These are phyloP conservation scores for Thymallus thymallus DNA, from an alignment of 2,113 vertebrate genomes.

Conservation along the genomic window DNA sequence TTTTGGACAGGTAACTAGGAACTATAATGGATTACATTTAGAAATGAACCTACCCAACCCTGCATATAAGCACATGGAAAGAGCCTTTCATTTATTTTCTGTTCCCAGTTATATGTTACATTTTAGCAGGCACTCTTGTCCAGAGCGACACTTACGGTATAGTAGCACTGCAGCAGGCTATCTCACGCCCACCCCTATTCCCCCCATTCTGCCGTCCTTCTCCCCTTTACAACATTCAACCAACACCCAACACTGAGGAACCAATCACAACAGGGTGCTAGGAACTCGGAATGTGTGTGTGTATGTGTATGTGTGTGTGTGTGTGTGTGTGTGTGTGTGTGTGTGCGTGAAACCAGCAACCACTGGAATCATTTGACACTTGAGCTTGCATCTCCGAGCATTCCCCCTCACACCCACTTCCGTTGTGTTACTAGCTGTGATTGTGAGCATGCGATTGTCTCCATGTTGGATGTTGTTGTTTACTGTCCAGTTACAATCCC, in stretches of 20 bases:
- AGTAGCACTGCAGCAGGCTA: slow-evolving; percentile 24
- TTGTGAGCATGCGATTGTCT: not conserved
- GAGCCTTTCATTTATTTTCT: not conserved
- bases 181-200: slow-evolving; percentile 24
- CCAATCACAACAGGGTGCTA: slow-evolving; percentile 23
- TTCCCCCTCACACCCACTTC: not conserved
- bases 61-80: too few species aligned
- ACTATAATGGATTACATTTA: too few species aligned
- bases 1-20: too few species aligned
- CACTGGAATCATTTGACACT: not conserved
- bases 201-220: slow-evolving; percentile 27
- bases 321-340: not conserved
- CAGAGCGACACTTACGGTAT: not conserved
- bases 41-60: too few species aligned
- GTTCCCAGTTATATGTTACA: not conserved
- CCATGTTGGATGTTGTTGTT: not conserved
- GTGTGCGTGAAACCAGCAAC: slow-evolving; percentile 7
- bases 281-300: not conserved
- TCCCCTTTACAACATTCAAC: slow-evolving; percentile 32
- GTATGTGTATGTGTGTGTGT: not conserved
- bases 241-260: slow-evolving; percentile 23
- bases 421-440: not conserved
- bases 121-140: too few species aligned
- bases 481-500: not conserved
- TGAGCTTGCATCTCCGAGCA: not conserved